Evolutionary conservation across 2,113 vertebrate genomes (phyloP), one percentile per base, ranked within the genome.

Genomic region (Bubo scandiacus): DNA sequence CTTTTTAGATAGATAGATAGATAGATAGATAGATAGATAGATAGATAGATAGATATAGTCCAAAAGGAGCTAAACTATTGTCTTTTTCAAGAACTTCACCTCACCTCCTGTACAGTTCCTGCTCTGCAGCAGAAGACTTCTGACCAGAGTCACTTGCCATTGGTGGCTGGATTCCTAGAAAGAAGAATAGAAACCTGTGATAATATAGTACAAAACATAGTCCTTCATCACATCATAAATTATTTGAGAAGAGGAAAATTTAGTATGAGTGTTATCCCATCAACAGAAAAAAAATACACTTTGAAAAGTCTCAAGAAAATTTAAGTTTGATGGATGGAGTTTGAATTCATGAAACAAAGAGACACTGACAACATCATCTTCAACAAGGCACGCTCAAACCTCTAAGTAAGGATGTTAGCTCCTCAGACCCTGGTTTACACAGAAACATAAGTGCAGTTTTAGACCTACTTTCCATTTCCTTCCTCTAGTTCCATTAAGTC

Each of bases 81-180:
- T 15, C 17, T 25, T 75, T 38, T 26, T 10, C 51, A 47, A 43
- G 68, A 34, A 13, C 30, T 68, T 32, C 15, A 51, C 63, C 98
- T 95, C 88, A 99, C 99, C 99, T 99, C 92, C 88, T 98, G 55
- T 98, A 98, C 11, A 99, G 96, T 27, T 99, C 99, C 73, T 99
- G 98, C 34, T 98, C 98, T 63, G 96, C 97, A 89, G 98, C 97
- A 25, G 97, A 83, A 22, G 95, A 32, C 32, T 97, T 97, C 59
- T 94, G 82, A 83, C 90, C 96, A 54, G 96, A 36, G 16, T 55
- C 81, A 61, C 87, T 77, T 29, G 88, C 42, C 23, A 15, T 63
- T 22, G 96, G 95, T 26, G 80, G 88, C 55, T 23, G 94, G 73
- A 92, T 54, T 71, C 91, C 98, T 98, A 81, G 15, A 94, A 78